These are phyloP conservation scores for Escarpia spicata DNA, from an alignment of 2,888 invertebrate genomes.

Conservation along the genomic window DNA sequence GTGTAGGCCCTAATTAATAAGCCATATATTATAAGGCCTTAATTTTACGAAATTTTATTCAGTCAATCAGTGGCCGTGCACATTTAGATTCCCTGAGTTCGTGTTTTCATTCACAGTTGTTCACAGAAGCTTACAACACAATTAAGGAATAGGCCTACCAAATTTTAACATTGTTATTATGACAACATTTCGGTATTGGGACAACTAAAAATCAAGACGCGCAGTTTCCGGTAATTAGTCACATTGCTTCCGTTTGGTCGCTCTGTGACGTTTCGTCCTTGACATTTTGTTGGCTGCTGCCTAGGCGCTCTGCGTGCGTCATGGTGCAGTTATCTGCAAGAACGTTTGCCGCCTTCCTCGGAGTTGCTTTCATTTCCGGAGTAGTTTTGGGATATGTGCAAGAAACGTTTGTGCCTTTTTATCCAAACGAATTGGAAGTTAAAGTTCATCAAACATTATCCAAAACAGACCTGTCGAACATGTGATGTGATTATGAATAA, in stretches of 20 bases:
- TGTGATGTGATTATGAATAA: background rate
- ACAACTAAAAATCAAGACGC: background rate
- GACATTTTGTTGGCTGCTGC: background rate
- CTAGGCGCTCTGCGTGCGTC: background rate
- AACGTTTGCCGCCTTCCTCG: background rate
- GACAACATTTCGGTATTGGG: background rate
- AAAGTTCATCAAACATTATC: background rate
- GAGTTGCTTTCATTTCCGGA: background rate
- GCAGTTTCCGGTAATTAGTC: background rate
- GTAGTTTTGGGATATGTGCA: background rate
- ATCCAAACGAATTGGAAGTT: background rate
- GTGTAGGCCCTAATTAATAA: no score
- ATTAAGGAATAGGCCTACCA: background rate
- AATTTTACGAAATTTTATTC: no score
- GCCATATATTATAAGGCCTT: no score
- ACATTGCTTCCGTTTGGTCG: background rate
- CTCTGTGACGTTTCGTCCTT: constrained; percentile 16
- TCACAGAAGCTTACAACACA: no score
- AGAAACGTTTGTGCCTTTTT: background rate
- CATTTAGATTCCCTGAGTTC: no score
- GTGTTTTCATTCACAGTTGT: no score
- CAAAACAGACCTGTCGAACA: background rate
- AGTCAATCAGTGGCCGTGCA: no score
- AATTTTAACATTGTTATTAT: background rate
- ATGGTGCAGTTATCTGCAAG: background rate